phyloP scores from a whole-genome alignment of 2,888 invertebrate genomes.

The Ctena decussata region DNA sequence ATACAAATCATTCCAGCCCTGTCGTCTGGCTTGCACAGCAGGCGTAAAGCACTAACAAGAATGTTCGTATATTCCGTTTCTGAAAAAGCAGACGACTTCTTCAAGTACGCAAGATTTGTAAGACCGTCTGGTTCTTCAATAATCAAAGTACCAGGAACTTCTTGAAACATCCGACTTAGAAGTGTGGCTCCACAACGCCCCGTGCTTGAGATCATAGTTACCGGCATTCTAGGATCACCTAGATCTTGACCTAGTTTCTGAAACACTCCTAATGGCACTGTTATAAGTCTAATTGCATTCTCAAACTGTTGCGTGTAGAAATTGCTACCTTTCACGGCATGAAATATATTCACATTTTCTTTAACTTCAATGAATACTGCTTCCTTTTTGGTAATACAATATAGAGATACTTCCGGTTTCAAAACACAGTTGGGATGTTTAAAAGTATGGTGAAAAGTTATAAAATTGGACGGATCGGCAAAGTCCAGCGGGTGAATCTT shows the following conservation, averaged over 20 bases:
- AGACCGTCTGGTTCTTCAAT: slow-evolving; percentile 81
- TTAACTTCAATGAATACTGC: slow-evolving; percentile 81
- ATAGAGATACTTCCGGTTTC: slow-evolving; percentile 78
- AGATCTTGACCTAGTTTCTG: slow-evolving; percentile 82
- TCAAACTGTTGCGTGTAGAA: slow-evolving; percentile 79
- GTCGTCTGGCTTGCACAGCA: slow-evolving; percentile 82
- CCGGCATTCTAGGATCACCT: slow-evolving; percentile 79
- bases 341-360: slow-evolving; percentile 72
- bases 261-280: slow-evolving; percentile 82
- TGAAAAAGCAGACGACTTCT: slow-evolving; percentile 70
- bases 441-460: slow-evolving; percentile 79
- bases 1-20: slow-evolving; percentile 76
- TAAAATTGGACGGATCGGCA: slow-evolving; percentile 79
- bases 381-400: slow-evolving; percentile 79
- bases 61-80: slow-evolving; percentile 79
- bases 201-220: slow-evolving; percentile 78
- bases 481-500: slow-evolving; percentile 76
- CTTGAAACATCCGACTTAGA: slow-evolving; percentile 77
- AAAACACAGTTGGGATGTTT: slow-evolving; percentile 81
- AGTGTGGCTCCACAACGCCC: slow-evolving; percentile 81
- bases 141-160: slow-evolving; percentile 78
- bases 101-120: slow-evolving; percentile 76
- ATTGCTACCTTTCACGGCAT: slow-evolving; percentile 58
- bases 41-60: slow-evolving; percentile 76
- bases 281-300: slow-evolving; percentile 76